Evolutionary conservation across 2,888 invertebrate species (phyloP).

Genomic region (Dorcus hopei): DNA sequence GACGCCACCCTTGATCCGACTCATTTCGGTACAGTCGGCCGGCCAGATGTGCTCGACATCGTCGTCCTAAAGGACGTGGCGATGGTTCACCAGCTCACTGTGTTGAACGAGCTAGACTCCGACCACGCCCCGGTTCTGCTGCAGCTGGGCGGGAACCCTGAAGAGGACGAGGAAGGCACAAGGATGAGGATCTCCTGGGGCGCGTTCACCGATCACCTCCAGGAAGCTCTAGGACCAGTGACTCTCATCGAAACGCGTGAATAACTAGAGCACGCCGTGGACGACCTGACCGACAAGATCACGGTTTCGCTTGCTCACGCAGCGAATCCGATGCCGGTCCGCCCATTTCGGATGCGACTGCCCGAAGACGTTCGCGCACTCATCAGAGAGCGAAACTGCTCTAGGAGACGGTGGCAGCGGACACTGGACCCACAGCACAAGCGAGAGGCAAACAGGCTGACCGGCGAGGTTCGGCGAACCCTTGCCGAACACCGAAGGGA

Average conservation of each 20-base stretch:
- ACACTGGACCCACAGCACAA: not conserved
- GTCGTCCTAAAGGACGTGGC: not conserved
- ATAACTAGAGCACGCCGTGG: not conserved
- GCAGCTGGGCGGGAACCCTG: not conserved
- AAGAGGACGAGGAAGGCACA: not conserved
- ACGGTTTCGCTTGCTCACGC: not conserved
- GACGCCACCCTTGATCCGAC: not conserved
- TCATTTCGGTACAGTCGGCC: not conserved
- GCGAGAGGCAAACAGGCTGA: not conserved
- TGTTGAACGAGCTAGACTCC: not conserved
- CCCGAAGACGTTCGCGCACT: not conserved
- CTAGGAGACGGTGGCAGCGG: not conserved
- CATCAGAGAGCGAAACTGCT: not conserved
- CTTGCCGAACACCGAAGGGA: not conserved
- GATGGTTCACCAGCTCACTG: not conserved
- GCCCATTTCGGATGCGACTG: not conserved
- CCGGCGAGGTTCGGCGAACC: not conserved
- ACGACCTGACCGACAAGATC: not conserved
- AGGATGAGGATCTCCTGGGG: not conserved
- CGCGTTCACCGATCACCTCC: not conserved
- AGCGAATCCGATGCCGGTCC: not conserved
- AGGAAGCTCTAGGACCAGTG: not conserved
- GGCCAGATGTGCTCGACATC: not conserved
- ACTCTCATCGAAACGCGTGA: not conserved
- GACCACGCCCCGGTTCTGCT: not conserved